phyloP scores from a whole-genome alignment of 2,888 invertebrate species.

The Crossocerus cetratus region DNA sequence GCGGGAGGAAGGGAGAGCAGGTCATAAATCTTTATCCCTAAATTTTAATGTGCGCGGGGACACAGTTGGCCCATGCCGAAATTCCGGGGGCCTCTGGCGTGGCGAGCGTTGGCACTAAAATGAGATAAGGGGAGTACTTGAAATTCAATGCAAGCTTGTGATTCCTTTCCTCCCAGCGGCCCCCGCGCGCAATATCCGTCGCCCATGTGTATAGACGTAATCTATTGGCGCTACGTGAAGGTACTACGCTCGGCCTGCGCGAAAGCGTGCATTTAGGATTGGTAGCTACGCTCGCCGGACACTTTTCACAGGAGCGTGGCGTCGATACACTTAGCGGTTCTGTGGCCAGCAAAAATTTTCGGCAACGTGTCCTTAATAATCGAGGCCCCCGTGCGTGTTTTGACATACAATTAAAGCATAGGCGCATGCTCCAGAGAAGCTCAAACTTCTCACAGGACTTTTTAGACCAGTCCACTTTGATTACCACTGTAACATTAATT shows the following conservation, averaged over 20 bases:
- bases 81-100: constrained; percentile 19
- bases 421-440: too few relatives aligned
- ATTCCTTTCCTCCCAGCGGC: constrained; percentile 37
- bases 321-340: constrained; percentile 18
- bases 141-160: constrained; percentile 48
- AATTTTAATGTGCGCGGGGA: constrained; percentile 9
- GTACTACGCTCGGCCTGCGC: constrained; percentile 33
- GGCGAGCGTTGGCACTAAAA: constrained; percentile 17
- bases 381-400: too few relatives aligned
- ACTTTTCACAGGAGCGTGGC: constrained; percentile 10
- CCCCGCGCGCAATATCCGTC: constrained; percentile 39
- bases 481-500: neutral
- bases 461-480: neutral
- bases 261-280: constrained; percentile 42
- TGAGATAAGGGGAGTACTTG: constrained; percentile 41
- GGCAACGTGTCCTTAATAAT: neutral
- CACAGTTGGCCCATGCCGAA: constrained; percentile 9
- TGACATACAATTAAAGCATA: too few relatives aligned
- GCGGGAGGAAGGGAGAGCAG: too few relatives aligned
- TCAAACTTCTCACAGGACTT: too few relatives aligned
- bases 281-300: constrained; percentile 25
- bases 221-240: constrained; percentile 56
- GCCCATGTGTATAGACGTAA: constrained; percentile 48
- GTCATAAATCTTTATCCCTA: neutral
- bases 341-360: constrained; percentile 8